These are phyloP conservation scores for Patella pellucida DNA, from an alignment of 2,888 invertebrate species.

Conservation along the genomic window DNA sequence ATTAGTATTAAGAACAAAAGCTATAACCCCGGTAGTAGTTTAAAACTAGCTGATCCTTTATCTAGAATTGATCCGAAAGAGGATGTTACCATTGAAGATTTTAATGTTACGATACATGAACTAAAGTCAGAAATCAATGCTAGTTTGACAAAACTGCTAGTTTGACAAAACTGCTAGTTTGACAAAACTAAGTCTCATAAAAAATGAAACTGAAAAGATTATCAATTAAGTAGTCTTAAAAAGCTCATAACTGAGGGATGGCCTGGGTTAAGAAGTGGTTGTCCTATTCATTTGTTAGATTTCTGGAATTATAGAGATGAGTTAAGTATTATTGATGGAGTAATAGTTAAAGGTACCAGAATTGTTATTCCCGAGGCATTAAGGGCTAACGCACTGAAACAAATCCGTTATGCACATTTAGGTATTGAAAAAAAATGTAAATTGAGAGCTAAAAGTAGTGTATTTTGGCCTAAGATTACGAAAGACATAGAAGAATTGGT, in stretches of 20 bases:
- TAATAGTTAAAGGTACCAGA: not conserved
- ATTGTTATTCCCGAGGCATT: not conserved
- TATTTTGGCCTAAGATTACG: conserved; percentile 4
- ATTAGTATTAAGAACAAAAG: not conserved
- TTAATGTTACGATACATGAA: not conserved
- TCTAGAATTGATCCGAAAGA: conserved; percentile 7
- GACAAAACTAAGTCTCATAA: not conserved
- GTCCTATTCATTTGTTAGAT: conserved; percentile 6
- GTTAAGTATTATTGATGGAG: conserved; percentile 1
- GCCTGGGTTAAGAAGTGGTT: not conserved
- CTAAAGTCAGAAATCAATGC: conserved; percentile 3
- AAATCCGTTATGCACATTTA: conserved; percentile 7
- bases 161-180: too few relatives aligned
- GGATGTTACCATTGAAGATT: conserved; percentile 4
- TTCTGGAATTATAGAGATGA: conserved; percentile 10
- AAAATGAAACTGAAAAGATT: conserved; percentile 5
- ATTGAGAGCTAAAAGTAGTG: not conserved
- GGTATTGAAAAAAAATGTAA: not conserved
- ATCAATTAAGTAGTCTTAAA: not conserved
- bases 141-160: not conserved
- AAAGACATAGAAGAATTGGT: conserved; percentile 5
- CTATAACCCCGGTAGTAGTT: not conserved
- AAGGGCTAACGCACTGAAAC: not conserved
- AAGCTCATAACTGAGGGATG: not conserved
- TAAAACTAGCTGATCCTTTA: conserved; percentile 6